A percentile compares a stretch with the other conserved stretches of the same genome.
phyloP scores from a whole-genome alignment of 2,113 vertebrate species.

The Hirundichthys speculiger region DNA sequence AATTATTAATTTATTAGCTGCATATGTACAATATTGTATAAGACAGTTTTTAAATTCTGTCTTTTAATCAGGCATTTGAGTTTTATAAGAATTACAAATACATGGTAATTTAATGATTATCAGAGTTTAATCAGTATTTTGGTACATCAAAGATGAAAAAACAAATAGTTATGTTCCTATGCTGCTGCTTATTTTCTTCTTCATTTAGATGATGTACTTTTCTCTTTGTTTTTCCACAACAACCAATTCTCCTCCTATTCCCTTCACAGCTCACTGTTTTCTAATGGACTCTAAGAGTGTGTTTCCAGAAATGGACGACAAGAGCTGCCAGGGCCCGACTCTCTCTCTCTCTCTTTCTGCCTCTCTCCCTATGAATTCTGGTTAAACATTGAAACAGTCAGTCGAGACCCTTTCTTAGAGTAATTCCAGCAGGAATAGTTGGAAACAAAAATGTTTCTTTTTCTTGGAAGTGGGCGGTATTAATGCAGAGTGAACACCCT shows the following conservation, averaged over 20 bases:
- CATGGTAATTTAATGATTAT: constrained; percentile 44
- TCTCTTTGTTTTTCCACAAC: constrained; percentile 15
- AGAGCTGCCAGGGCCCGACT: constrained; percentile 27
- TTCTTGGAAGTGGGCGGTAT: constrained; percentile 70
- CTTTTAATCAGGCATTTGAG: constrained; percentile 42
- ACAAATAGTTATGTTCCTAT: neutral
- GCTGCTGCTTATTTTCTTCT: constrained; percentile 4
- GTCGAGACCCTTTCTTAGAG: constrained; percentile 57
- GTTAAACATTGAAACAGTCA: constrained; percentile 57
- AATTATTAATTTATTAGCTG: neutral
- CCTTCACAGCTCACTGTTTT: constrained; percentile 42
- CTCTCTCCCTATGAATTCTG: constrained; percentile 40
- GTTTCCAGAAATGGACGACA: constrained; percentile 63
- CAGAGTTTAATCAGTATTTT: neutral
- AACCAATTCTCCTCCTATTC: constrained; percentile 26
- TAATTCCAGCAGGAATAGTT: constrained; percentile 49
- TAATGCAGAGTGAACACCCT: constrained; percentile 68
- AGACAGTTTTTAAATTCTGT: constrained; percentile 48
- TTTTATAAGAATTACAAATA: constrained; percentile 58
- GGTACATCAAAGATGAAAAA: constrained; percentile 6
- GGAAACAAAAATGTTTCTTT: constrained; percentile 56
- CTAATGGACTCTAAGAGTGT: constrained; percentile 65
- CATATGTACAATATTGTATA: constrained; percentile 8
- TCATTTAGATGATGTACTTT: constrained; percentile 10
- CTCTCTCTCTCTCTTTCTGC: constrained; percentile 14